These are phyloP conservation scores for Conus betulinus DNA, from an alignment of 1,140 invertebrate genomes.

Conservation along the genomic window DNA sequence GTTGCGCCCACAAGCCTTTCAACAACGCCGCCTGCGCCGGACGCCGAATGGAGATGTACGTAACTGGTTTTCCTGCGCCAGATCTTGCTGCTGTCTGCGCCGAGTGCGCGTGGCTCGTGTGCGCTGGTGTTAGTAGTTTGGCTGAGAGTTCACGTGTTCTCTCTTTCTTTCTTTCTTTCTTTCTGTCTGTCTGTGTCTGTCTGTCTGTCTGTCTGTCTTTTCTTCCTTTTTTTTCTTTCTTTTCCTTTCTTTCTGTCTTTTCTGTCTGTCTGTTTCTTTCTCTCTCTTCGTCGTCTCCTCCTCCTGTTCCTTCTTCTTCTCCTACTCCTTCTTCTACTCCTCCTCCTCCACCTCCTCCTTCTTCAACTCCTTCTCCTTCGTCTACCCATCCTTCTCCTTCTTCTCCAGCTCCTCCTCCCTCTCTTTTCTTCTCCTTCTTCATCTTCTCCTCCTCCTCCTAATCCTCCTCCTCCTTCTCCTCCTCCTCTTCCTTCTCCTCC, in stretches of 20 bases:
- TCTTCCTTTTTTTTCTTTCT: too few relatives aligned
- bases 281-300: neutral
- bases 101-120: neutral
- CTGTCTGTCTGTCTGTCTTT: too few relatives aligned
- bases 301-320: neutral
- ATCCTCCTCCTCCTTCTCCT: too few relatives aligned
- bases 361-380: neutral
- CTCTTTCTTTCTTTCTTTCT: too few relatives aligned
- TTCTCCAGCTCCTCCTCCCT: neutral
- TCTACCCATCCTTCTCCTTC: neutral
- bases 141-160: too few relatives aligned
- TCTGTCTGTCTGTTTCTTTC: too few relatives aligned
- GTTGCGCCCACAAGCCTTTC: constrained; percentile 44
- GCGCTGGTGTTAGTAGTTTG: too few relatives aligned
- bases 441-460: too few relatives aligned
- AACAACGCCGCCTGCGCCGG: constrained; percentile 44
- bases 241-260: neutral
- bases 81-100: constrained; percentile 26
- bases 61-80: neutral
- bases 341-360: neutral
- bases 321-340: neutral
- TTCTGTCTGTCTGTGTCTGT: too few relatives aligned
- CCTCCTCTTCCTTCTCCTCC: too few relatives aligned
- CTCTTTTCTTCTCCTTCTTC: neutral
- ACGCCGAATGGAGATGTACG: constrained; percentile 14